These are phyloP conservation scores for Cephonodes hylas DNA, from an alignment of 2,888 invertebrate species.

Conservation along the genomic window DNA sequence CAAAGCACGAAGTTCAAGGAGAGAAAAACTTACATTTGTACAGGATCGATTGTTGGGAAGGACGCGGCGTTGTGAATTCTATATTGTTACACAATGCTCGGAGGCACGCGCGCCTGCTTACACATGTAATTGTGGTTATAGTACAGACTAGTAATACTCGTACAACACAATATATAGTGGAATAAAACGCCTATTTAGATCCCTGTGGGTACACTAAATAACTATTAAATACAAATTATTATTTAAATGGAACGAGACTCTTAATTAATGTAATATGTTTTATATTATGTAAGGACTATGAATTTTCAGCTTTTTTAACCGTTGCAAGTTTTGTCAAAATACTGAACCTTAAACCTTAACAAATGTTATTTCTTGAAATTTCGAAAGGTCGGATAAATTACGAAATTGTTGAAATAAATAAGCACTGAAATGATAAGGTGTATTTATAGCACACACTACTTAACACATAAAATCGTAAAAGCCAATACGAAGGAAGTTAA, in stretches of 20 bases:
- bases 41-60: conserved; percentile 6
- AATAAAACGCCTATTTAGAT: too few relatives aligned
- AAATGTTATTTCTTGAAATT: background rate
- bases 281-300: background rate
- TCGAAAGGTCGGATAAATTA: background rate
- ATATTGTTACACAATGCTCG: background rate
- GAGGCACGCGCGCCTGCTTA: background rate
- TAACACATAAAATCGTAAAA: background rate
- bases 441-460: background rate
- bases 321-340: background rate
- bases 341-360: background rate
- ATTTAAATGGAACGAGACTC: background rate
- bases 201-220: too few relatives aligned
- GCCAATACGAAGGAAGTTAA: background rate
- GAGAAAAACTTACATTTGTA: background rate
- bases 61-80: conserved; percentile 7
- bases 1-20: background rate
- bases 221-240: background rate
- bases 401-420: background rate
- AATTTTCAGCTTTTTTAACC: background rate
- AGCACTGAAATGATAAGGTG: too few relatives aligned
- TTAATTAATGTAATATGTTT: background rate
- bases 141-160: background rate
- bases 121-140: background rate
- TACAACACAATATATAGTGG: background rate